A percentile compares a stretch with the other conserved stretches of the same genome.
These are phyloP conservation scores for Paguma larvata DNA, from an alignment of 2,797 vertebrate genomes.

Conservation along the genomic window DNA sequence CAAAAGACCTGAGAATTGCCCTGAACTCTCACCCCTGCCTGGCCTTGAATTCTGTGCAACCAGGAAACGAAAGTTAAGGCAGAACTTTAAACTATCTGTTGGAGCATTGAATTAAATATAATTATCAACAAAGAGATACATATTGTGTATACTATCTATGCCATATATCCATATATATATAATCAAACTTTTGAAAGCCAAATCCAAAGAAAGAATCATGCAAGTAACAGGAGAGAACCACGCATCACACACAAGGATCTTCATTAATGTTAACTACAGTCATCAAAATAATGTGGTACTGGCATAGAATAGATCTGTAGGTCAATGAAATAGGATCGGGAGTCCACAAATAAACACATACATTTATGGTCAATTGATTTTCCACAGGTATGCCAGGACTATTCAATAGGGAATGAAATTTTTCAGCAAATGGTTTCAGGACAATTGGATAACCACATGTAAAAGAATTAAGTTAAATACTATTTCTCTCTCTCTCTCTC, in stretches of 20 bases:
- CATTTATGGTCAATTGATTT: background rate
- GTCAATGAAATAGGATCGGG: background rate
- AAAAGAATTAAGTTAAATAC: background rate
- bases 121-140: background rate
- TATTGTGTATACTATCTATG: too few relatives aligned
- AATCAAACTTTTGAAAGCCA: background rate
- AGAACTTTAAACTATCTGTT: background rate
- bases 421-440: background rate
- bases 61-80: background rate
- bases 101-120: background rate
- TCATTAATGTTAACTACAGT: background rate
- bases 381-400: background rate
- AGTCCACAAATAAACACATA: background rate
- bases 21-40: background rate
- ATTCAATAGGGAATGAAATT: background rate
- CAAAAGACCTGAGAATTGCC: background rate
- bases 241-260: background rate
- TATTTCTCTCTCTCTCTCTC: background rate
- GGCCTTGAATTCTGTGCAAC: background rate
- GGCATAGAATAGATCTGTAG: background rate
- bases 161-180: background rate
- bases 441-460: background rate
- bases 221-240: background rate
- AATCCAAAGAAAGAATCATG: background rate
- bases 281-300: background rate